A percentile compares a stretch with the other conserved stretches of the same genome.
phyloP scores from a whole-genome alignment of 2,797 vertebrate species.

The Leuciscus waleckii region DNA sequence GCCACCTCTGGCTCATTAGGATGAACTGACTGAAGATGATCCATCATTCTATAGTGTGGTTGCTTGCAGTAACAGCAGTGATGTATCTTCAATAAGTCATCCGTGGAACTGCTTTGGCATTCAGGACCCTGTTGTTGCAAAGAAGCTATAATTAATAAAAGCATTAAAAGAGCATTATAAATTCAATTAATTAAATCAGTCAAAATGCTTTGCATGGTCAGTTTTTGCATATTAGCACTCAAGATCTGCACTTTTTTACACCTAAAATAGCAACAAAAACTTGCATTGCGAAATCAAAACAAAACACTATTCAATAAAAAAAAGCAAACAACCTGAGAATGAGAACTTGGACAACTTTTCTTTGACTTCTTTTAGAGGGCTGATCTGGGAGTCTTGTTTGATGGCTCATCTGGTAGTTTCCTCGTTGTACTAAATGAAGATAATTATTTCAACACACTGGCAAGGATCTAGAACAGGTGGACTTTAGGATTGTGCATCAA shows the following conservation, averaged over 20 bases:
- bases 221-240: not conserved
- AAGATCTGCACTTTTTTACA: not conserved
- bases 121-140: constrained; percentile 10
- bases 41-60: constrained; percentile 33
- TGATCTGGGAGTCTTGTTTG: not conserved
- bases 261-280: not conserved
- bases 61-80: constrained; percentile 52
- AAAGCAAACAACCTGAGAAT: constrained; percentile 31
- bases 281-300: not conserved
- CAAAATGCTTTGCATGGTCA: not conserved
- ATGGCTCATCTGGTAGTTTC: not conserved
- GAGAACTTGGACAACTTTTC: constrained; percentile 32
- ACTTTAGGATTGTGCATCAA: constrained; percentile 10
- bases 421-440: not conserved
- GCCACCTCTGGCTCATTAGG: constrained; percentile 45
- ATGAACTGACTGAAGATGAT: constrained; percentile 45
- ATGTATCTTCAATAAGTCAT: constrained; percentile 25
- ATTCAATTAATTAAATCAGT: not conserved
- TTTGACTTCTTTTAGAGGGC: constrained; percentile 30
- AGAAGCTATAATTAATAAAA: not conserved
- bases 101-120: constrained; percentile 12
- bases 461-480: not conserved
- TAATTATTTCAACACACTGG: not conserved
- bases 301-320: constrained; percentile 14
- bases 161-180: not conserved